Conservation (phyloP, 2,113 vertebrate species). For the Thunnus thynnus region DNA sequence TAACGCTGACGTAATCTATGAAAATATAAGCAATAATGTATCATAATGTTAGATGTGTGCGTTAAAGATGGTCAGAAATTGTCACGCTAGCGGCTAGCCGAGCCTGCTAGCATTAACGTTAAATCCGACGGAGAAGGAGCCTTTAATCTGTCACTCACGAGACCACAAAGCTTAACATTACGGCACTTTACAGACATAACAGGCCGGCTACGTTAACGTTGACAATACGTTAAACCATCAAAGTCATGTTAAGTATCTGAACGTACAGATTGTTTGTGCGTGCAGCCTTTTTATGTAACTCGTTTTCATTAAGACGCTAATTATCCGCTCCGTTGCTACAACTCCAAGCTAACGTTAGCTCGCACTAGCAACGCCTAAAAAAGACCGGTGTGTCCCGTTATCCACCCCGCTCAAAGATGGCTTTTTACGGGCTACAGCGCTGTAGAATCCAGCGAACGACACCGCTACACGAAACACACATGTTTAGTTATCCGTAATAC, state of each 20-base stretch:
- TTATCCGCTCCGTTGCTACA: constrained; percentile 38
- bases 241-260: not conserved
- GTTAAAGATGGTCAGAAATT: constrained; percentile 5
- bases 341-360: constrained; percentile 63
- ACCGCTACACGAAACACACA: not conserved
- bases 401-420: constrained; percentile 58
- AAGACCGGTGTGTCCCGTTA: constrained; percentile 78
- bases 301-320: constrained; percentile 60
- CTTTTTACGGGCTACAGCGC: not conserved
- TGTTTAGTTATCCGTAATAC: not conserved
- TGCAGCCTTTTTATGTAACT: not conserved
- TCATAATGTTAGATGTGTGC: not conserved
- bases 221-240: too few relatives aligned
- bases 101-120: constrained; percentile 62
- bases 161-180: constrained; percentile 63
- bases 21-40: too few relatives aligned
- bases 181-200: constrained; percentile 30
- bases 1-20: not conserved
- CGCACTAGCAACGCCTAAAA: constrained; percentile 73
- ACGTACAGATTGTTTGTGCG: not conserved
- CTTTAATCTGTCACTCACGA: constrained; percentile 77
- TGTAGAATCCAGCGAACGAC: not conserved
- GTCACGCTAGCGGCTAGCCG: constrained; percentile 51
- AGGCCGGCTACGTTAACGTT: not conserved
- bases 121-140: constrained; percentile 73